Evolutionary conservation across 1,140 invertebrate genomes (phyloP).

Genomic region (Cotesia glomerata): DNA sequence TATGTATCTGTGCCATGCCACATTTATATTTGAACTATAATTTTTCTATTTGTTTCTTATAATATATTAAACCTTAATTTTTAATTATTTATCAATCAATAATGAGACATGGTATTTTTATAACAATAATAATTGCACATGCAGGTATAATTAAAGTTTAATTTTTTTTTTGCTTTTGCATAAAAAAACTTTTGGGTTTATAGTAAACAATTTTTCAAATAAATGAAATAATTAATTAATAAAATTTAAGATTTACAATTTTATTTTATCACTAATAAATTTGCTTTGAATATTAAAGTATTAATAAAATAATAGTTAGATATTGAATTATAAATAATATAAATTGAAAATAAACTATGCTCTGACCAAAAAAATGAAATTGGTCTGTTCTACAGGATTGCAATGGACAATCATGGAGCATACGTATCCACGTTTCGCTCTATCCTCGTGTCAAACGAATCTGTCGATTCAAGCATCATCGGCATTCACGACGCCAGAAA

Average conservation of each 20-base stretch:
- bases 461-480: constrained; percentile 61
- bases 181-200: no score
- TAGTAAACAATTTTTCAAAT: no score
- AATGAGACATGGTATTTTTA: no score
- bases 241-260: no score
- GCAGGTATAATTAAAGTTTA: no score
- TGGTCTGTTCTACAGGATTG: constrained; percentile 69
- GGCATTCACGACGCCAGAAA: constrained; percentile 59
- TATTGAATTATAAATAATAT: neutral
- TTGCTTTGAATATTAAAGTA: neutral
- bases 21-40: constrained; percentile 36
- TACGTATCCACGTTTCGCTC: constrained; percentile 70
- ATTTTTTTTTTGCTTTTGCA: no score
- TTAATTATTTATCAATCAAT: constrained; percentile 10
- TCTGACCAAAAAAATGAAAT: constrained; percentile 41
- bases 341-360: constrained; percentile 1
- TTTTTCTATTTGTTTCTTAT: constrained; percentile 8
- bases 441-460: constrained; percentile 68
- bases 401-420: constrained; percentile 75
- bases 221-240: neutral
- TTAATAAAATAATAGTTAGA: no score
- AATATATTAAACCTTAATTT: neutral
- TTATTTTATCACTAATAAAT: neutral
- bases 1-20: constrained; percentile 59
- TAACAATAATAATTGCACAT: no score